Base-by-base conservation (phyloP, 2,797 vertebrate genomes). In the Neosalanx taihuensis region DNA sequence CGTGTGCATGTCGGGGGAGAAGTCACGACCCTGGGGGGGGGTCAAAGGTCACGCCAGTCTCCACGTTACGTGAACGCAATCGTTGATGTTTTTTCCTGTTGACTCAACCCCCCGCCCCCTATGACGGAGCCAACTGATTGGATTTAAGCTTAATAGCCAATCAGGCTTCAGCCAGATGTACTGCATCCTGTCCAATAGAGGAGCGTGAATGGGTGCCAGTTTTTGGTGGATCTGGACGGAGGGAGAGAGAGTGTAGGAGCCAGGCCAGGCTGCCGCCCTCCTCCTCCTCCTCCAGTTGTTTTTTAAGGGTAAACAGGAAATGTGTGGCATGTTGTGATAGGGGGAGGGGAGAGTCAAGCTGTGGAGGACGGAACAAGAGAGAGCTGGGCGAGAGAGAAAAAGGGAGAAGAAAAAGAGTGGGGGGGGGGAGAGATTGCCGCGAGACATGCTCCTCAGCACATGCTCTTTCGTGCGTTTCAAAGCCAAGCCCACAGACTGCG, bases 231-330 rank as follows among this genome's bases (percentile, higher is more conserved):
- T 10, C 26, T 15, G 35, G 13, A 17, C 20, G 41, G 76, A 64
- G 17, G 69, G 70, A 59, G 56, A 35, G 60, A 33, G 80, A 58
- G 73, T 3, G 81, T 80, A 79, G 64, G 70, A 72, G 30, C 67
- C 68, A 62, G 76, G 88, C 76, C 67, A 75, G 5, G 12, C 2
- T 12, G 5, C 41, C 41, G 5, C 41, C 12, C 41, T 12, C 41
- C 12, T 12, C 12, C 18, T 56, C 5, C 51, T 56, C 18, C 76
- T 87, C 67, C 84, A 84, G 73, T 90, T 88, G 85, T 86, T 84
- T 89, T 80, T 51, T 13, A 88, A 87, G 84, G 87, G 88, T 91
- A 91, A 93, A 93, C 91, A 94, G 91, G 91, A 93, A 92, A 76
- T 63, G 67, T 81, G 82, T 85, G 86, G 84, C 85, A 86, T 88